Percentiles rank a stretch among this genome's conserved stretches.
These are phyloP conservation scores for Dendrophyllia cribrosa DNA, from an alignment of 64 coral and sea anemone genomes.

Conservation along the genomic window DNA sequence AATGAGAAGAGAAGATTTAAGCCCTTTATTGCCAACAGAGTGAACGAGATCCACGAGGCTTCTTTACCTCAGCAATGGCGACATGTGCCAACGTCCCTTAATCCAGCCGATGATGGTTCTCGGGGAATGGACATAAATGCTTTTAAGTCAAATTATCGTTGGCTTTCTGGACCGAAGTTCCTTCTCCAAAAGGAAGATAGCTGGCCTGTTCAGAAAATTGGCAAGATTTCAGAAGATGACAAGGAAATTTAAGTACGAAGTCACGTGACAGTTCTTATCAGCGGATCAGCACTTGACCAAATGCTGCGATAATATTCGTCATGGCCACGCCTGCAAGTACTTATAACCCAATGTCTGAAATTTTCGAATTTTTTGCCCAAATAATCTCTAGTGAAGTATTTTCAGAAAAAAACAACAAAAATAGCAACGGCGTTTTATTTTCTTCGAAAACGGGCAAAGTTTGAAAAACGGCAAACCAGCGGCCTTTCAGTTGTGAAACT, in stretches of 20 bases:
- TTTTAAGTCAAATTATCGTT: background rate
- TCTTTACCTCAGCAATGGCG: slow-evolving; percentile 31
- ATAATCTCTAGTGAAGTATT: too few species aligned
- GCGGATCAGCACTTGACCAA: too few species aligned
- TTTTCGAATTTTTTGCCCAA: too few species aligned
- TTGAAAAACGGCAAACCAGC: too few species aligned
- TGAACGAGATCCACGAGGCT: slow-evolving; percentile 21
- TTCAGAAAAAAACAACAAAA: too few species aligned
- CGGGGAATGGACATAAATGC: background rate
- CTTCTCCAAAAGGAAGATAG: background rate
- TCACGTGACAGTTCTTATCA: background rate
- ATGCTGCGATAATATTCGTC: too few species aligned
- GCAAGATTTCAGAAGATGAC: slow-evolving; percentile 10
- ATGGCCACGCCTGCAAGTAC: background rate
- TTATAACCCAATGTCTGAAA: too few species aligned
- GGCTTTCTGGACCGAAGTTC: slow-evolving; percentile 37
- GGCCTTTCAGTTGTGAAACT: too few species aligned
- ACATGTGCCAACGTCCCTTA: background rate
- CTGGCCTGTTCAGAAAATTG: slow-evolving; percentile 18
- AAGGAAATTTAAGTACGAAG: background rate
- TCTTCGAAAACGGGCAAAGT: too few species aligned
- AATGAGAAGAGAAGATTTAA: slow-evolving; percentile 41
- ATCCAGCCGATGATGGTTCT: slow-evolving; percentile 28
- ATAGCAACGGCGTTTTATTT: too few species aligned
- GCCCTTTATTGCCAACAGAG: slow-evolving; percentile 47